Evolutionary conservation across 2,797 vertebrate genomes (phyloP).

Genomic region (Myotis planiceps): DNA sequence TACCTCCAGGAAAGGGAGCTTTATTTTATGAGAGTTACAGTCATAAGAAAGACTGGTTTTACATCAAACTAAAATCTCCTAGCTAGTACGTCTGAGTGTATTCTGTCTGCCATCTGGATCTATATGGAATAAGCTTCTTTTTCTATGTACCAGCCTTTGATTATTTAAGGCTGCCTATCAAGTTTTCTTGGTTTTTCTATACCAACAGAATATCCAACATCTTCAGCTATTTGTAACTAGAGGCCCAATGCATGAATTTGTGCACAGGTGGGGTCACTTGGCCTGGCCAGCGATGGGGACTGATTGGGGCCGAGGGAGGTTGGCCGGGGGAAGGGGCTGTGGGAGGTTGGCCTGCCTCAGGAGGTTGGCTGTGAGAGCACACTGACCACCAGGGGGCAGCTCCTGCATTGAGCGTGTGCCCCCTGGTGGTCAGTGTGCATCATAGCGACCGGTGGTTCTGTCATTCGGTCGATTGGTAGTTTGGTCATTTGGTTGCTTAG

Average conservation of each 20-base stretch:
- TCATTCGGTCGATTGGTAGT: too few relatives aligned
- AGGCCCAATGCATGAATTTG: too few relatives aligned
- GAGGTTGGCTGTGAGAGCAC: too few relatives aligned
- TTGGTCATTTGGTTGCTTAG: too few relatives aligned
- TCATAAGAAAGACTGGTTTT: background rate
- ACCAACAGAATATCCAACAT: background rate
- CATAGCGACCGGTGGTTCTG: too few relatives aligned
- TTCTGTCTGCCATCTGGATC: background rate
- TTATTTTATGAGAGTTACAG: background rate
- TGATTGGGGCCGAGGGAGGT: fast-evolving
- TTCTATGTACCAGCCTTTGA: background rate
- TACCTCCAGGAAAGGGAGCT: background rate
- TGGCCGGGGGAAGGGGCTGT: too few relatives aligned
- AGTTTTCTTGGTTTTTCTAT: background rate
- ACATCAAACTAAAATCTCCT: background rate
- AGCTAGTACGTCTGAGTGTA: background rate
- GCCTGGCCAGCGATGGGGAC: too few relatives aligned
- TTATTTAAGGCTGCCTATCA: slow-evolving; percentile 24
- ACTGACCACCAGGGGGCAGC: too few relatives aligned
- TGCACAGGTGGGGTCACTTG: too few relatives aligned
- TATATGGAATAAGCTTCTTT: background rate
- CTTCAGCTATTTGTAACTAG: background rate
- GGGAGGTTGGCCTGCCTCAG: too few relatives aligned
- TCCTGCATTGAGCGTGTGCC: too few relatives aligned
- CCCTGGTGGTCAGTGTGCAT: too few relatives aligned